Evolutionary conservation across 2,888 invertebrate species (phyloP).

Genomic region (Drosophila pseudotalamancana): DNA sequence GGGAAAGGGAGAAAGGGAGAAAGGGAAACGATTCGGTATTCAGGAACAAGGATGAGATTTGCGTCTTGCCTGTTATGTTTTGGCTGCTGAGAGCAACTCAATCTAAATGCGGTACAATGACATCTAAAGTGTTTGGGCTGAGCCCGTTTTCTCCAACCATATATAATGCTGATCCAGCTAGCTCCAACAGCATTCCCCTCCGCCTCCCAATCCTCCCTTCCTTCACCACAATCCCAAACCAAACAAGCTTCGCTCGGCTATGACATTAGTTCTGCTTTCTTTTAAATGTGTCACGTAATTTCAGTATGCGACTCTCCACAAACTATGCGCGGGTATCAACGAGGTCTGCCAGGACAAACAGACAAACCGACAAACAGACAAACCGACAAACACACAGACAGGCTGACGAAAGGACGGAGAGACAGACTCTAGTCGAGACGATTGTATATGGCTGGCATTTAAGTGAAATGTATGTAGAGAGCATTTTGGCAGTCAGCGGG

Average conservation of each 20-base stretch:
- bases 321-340: slow-evolving; percentile 16
- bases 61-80: slow-evolving; percentile 67
- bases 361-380: slow-evolving; percentile 5
- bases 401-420: no score
- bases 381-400: no score
- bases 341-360: not conserved
- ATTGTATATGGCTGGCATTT: slow-evolving; percentile 78
- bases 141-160: slow-evolving; percentile 32
- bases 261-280: slow-evolving; percentile 76
- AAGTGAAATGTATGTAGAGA: slow-evolving; percentile 72
- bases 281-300: slow-evolving; percentile 80
- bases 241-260: slow-evolving; percentile 40
- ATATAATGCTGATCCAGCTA: slow-evolving; percentile 26
- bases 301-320: slow-evolving; percentile 40
- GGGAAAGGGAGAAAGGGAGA: no score
- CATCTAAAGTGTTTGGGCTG: slow-evolving; percentile 77
- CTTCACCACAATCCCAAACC: not conserved
- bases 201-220: no score
- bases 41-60: slow-evolving; percentile 18
- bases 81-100: slow-evolving; percentile 79
- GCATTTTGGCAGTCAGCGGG: slow-evolving; percentile 55
- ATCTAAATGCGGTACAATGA: slow-evolving; percentile 81
- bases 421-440: slow-evolving; percentile 18
- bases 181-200: no score
- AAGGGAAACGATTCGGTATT: not conserved